phyloP scores from a whole-genome alignment of 2,888 invertebrate genomes.

The Caenorhabditis parvicauda region DNA sequence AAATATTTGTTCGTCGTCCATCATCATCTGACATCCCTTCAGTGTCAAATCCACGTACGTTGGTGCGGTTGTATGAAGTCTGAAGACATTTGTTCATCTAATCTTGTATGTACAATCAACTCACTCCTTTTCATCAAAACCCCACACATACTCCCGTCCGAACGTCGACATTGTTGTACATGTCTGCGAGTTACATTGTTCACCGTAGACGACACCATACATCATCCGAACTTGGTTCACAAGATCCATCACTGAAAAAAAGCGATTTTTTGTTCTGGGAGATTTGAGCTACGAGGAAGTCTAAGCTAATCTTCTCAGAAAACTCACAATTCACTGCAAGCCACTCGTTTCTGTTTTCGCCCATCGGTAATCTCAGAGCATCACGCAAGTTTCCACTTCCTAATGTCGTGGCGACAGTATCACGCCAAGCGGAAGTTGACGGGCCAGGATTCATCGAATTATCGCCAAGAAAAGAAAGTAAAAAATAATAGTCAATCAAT shows the following conservation, averaged over 20 bases:
- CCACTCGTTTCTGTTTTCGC: constrained; percentile 99
- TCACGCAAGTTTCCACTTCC: constrained; percentile 93
- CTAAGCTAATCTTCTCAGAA: background rate
- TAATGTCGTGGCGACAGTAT: constrained; percentile 83
- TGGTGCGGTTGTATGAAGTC: constrained; percentile 32
- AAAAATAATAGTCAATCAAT: no score
- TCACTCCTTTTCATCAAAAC: constrained; percentile 86
- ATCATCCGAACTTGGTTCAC: constrained; percentile 92
- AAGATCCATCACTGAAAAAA: constrained; percentile 26
- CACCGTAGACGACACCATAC: constrained; percentile 96
- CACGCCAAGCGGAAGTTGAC: constrained; percentile 8
- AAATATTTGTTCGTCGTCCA: constrained; percentile 91
- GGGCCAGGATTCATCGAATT: no score
- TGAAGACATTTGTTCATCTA: constrained; percentile 3
- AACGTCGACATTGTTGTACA: constrained; percentile 80
- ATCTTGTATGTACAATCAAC: constrained; percentile 1
- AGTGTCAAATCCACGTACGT: constrained; percentile 94
- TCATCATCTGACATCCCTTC: constrained; percentile 99
- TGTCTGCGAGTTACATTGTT: constrained; percentile 86
- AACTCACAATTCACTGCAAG: constrained; percentile 96
- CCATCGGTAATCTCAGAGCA: constrained; percentile 78
- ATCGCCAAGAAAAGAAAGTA: no score
- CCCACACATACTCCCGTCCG: constrained; percentile 99
- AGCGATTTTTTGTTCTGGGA: background rate
- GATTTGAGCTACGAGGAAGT: background rate